Evolutionary conservation across 1,140 invertebrate genomes (phyloP), one percentile per base, ranked within the genome.

Genomic region (Euglossa dilemma): DNA sequence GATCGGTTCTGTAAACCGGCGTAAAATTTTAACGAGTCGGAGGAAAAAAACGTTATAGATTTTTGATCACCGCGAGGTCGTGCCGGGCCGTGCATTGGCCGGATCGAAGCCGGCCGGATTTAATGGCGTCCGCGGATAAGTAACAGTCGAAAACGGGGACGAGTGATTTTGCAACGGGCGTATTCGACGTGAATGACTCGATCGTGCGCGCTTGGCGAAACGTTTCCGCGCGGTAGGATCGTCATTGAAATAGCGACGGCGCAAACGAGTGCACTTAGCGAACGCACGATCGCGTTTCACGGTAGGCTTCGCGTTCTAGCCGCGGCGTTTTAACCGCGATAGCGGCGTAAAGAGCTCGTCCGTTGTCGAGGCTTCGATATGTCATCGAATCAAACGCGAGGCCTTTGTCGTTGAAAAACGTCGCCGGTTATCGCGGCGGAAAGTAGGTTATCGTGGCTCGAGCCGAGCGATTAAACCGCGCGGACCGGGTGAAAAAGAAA

Each of bases 211-310:
- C 11, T 11, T 52, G 25, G 54, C 36, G 25, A 50, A 50, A 47
- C 59, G 57, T 43, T 75, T 75, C 45, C 73, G 63, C 23, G 73
- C 59, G 73, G 20, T 61, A 45, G 36, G 36, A 18, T 50, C 71
- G 71, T 75, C 63, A 52, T 66, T 75, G 50, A 64, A 59, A 75
- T 23, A n/a, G 52, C 18, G 45, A 18, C 70, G 36, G 43, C 61
- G 43, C 74, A 75, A 81, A 72, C 80, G 80, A 81, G 61, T 36
- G 80, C 71, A 75, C 71, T 74, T 71, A 71, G 18, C 45, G 76
- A 57, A 57, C 36, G 64, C 76, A 52, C 56, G 66, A 79, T 79
- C 77, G 14, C 66, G 67, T 71, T 80, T 80, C 67, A 80, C 67
- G 67, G 45, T 36, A 71, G 56, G 56, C 36, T 70, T 70, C 12